Evolutionary conservation across 2,113 vertebrate genomes (phyloP).

Genomic region (Periophthalmus modestus): DNA sequence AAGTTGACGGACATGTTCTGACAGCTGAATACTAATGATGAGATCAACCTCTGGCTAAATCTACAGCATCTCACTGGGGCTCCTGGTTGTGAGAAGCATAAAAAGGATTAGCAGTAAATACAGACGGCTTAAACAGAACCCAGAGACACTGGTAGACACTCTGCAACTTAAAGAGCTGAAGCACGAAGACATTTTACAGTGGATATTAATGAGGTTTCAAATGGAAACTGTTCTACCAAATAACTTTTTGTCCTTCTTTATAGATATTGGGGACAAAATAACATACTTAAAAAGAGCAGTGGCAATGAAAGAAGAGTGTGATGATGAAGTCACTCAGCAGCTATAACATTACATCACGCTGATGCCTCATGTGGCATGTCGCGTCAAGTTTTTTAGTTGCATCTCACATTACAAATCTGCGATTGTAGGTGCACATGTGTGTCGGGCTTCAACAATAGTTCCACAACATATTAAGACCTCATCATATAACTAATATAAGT

Average conservation of each 20-base stretch:
- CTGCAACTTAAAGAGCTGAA: constrained; percentile 63
- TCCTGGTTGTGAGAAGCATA: constrained; percentile 74
- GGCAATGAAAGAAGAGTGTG: neutral
- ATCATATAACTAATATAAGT: neutral
- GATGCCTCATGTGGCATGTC: constrained; percentile 34
- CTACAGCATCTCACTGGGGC: constrained; percentile 77
- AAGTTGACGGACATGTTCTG: constrained; percentile 76
- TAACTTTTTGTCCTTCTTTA: neutral
- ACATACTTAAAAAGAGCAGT: neutral
- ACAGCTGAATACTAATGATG: constrained; percentile 82
- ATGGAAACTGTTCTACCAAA: neutral
- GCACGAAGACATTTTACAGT: constrained; percentile 46
- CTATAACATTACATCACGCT: constrained; percentile 27
- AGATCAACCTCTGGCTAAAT: constrained; percentile 80
- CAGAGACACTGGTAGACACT: constrained; percentile 71
- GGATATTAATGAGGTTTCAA: constrained; percentile 6
- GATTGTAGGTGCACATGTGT: constrained; percentile 53
- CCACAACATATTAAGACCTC: constrained; percentile 50
- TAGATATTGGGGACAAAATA: neutral
- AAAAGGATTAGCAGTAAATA: constrained; percentile 80
- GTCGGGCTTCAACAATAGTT: constrained; percentile 43
- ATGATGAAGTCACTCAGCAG: constrained; percentile 3
- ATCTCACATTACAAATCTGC: constrained; percentile 82
- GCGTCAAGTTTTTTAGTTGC: constrained; percentile 74
- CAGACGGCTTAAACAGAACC: constrained; percentile 72